phyloP scores from a whole-genome alignment of 2,113 vertebrate genomes.

The Chloropsis cyanopogon region DNA sequence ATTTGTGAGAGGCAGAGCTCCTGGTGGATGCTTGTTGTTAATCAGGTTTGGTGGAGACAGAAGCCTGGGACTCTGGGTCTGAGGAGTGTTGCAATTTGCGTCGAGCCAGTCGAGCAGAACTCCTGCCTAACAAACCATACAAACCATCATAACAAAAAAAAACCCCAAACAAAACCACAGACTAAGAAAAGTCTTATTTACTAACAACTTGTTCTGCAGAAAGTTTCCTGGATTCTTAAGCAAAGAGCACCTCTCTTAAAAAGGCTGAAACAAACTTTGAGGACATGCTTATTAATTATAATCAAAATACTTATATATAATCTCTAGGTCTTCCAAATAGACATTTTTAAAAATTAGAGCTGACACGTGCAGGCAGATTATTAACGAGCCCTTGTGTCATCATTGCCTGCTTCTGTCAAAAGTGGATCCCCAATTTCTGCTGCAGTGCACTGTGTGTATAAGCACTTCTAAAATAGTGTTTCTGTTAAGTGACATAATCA shows the following conservation, averaged over 20 bases:
- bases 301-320: background rate
- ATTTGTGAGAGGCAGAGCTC: background rate
- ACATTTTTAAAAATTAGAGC: background rate
- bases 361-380: background rate
- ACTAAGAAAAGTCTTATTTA: background rate
- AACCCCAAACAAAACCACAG: background rate
- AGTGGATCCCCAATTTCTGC: background rate
- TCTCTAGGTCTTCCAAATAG: background rate
- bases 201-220: background rate
- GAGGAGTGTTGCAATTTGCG: background rate
- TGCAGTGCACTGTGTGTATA: background rate
- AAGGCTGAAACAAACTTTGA: background rate
- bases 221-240: background rate
- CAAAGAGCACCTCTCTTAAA: background rate
- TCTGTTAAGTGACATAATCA: background rate
- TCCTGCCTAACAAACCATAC: slow-evolving; percentile 19
- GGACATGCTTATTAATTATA: background rate
- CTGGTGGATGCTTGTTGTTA: background rate
- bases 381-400: background rate
- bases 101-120: background rate
- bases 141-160: background rate
- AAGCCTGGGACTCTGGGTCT: background rate
- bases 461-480: background rate
- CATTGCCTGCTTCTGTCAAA: background rate
- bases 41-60: slow-evolving; percentile 11